Evolutionary conservation across 2,797 vertebrate genomes (phyloP), one percentile per base, ranked within the genome.

Genomic region (Poeciliopsis gracilis): DNA sequence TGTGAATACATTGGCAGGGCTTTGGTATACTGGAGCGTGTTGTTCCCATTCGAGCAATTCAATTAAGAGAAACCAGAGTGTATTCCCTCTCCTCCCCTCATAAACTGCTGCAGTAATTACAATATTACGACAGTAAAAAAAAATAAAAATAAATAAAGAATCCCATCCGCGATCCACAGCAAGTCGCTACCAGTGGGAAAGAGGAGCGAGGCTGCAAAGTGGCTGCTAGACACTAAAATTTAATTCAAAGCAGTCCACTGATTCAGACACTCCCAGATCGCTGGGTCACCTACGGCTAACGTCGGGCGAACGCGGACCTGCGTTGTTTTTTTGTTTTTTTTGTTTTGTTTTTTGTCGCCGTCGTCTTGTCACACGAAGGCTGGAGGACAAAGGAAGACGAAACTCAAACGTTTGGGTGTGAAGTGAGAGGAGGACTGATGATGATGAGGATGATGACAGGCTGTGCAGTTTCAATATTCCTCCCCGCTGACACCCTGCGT

Each of bases 31-130:
- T 73, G 67, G 53, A 87, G 78, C 18, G 77, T 66, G 78, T 79
- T 59, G 86, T 87, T 88, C 70, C 82, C 33, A 45, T 86, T 89
- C 83, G 75, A 38, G 80, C 78, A 77, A 87, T 87, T 80, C 87
- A 82, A 77, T 80, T 87, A 75, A 81, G 82, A 86, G 81, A 86
- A 87, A 83, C 80, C 90, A 76, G 85, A 86, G 69, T 80, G 88
- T 83, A 79, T 89, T 88, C 83, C 79, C 87, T 89, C 90, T 91
- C 90, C 89, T 90, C 88, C 88, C 80, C 90, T 89, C 92, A 91
- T 89, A 92, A 94, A 93, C 86, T 89, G 91, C 92, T 90, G 93
- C 92, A 92, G 94, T 92, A 92, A 92, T 95, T 92, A 94, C 89
- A 93, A 92, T 92, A 92, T 86, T 88, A 91, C 89, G 89, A 90